These are phyloP conservation scores for Sebastolobus altivelis DNA, from an alignment of 2,797 vertebrate species.

Conservation along the genomic window DNA sequence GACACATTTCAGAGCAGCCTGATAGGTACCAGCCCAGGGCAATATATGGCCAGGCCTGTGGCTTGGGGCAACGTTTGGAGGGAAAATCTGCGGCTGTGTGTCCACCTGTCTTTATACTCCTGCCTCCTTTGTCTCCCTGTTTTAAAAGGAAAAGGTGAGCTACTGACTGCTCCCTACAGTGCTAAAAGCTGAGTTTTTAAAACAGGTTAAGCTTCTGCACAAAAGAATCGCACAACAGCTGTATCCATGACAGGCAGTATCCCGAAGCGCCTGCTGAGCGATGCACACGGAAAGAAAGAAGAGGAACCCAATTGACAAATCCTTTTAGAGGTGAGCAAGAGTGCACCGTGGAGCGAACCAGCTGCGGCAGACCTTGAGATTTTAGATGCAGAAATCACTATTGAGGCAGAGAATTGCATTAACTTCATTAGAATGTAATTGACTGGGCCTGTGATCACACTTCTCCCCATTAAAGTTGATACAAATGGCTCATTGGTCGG, in stretches of 20 bases:
- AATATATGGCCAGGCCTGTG: neutral
- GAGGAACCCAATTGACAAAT: conserved; percentile 26
- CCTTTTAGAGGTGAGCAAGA: conserved; percentile 37
- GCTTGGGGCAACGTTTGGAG: conserved; percentile 35
- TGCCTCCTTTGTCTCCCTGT: conserved; percentile 33
- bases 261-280: conserved; percentile 19
- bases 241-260: conserved; percentile 33
- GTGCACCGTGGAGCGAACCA: neutral
- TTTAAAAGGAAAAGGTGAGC: conserved; percentile 39
- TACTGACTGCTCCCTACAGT: conserved; percentile 25
- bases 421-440: conserved; percentile 55
- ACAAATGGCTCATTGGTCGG: conserved; percentile 39
- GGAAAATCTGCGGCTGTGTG: conserved; percentile 9
- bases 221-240: conserved; percentile 49
- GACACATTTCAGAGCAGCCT: conserved; percentile 35
- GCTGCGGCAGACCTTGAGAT: conserved; percentile 9
- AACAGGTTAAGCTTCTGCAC: conserved; percentile 24
- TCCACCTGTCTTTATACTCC: conserved; percentile 37
- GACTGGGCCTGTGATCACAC: conserved; percentile 20
- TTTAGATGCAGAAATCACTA: conserved; percentile 14
- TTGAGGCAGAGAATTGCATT: conserved; percentile 10
- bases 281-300: conserved; percentile 2
- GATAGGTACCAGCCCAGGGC: conserved; percentile 27
- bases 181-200: conserved; percentile 40
- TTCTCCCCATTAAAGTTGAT: conserved; percentile 27